Percentiles rank a stretch among this genome's conserved stretches.
Evolutionary conservation across 1,140 invertebrate genomes (phyloP).

Genomic region (Pseudomyrmex gracilis): DNA sequence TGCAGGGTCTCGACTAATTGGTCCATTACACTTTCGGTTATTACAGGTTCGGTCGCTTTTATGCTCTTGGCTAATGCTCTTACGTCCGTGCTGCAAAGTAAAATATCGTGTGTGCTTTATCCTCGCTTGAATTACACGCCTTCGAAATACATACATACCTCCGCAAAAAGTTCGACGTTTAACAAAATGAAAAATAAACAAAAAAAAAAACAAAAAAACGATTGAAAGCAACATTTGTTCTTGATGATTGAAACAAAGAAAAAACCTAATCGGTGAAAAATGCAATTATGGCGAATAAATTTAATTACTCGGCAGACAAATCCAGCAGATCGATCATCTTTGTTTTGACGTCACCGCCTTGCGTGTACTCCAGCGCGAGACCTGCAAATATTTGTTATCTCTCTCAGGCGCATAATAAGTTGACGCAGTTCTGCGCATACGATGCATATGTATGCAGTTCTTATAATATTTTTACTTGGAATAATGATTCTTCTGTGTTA

Average conservation of each 20-base stretch:
- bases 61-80: constrained; percentile 85
- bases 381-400: constrained; percentile 79
- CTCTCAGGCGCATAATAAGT: too few relatives aligned
- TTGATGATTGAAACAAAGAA: too few relatives aligned
- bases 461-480: background rate
- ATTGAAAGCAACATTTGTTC: background rate
- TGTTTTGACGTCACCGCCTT: constrained; percentile 86
- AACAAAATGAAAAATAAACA: background rate
- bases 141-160: too few relatives aligned
- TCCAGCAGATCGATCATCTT: constrained; percentile 89
- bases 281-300: background rate
- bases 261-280: too few relatives aligned
- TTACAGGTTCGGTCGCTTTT: constrained; percentile 85
- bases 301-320: constrained; percentile 85
- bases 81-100: constrained; percentile 86
- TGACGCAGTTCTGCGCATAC: too few relatives aligned
- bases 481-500: background rate
- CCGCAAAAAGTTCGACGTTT: background rate
- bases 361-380: constrained; percentile 87
- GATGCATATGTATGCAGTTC: background rate
- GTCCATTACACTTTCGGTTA: constrained; percentile 86
- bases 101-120: constrained; percentile 31
- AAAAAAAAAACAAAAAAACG: background rate
- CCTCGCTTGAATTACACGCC: background rate
- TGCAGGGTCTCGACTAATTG: constrained; percentile 86